Conservation (phyloP, 2,113 vertebrate genomes). For the Myocastor coypus region DNA sequence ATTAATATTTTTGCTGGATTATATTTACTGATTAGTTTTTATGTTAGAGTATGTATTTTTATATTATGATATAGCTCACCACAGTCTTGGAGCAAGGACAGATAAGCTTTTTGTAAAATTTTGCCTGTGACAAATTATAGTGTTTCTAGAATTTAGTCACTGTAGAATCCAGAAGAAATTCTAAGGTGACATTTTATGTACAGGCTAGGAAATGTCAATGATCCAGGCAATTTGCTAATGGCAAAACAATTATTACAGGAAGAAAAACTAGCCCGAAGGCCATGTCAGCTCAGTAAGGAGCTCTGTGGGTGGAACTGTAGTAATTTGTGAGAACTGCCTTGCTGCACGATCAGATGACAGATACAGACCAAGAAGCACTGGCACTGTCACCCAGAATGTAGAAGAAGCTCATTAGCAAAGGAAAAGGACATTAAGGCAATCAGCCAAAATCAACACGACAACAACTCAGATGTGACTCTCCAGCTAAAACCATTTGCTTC, state of each 20-base stretch:
- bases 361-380: constrained; percentile 56
- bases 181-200: neutral
- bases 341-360: neutral
- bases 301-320: constrained; percentile 50
- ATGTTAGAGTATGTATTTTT: neutral
- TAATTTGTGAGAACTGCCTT: constrained; percentile 51
- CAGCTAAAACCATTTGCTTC: constrained; percentile 11
- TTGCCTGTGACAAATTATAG: constrained; percentile 12
- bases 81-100: neutral
- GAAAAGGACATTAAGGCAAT: constrained; percentile 46
- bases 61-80: neutral
- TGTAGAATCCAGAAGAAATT: neutral
- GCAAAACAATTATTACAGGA: constrained; percentile 38
- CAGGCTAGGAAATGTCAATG: constrained; percentile 4
- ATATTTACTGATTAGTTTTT: neutral
- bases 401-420: constrained; percentile 40
- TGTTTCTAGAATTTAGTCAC: neutral
- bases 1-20: neutral
- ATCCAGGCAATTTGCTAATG: constrained; percentile 56
- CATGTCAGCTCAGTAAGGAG: neutral
- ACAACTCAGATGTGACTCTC: neutral
- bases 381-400: neutral
- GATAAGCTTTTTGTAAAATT: neutral
- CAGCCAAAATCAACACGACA: constrained; percentile 49
- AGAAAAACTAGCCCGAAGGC: neutral